phyloP scores from a whole-genome alignment of 2,113 vertebrate genomes.

The Dasyurus viverrinus region DNA sequence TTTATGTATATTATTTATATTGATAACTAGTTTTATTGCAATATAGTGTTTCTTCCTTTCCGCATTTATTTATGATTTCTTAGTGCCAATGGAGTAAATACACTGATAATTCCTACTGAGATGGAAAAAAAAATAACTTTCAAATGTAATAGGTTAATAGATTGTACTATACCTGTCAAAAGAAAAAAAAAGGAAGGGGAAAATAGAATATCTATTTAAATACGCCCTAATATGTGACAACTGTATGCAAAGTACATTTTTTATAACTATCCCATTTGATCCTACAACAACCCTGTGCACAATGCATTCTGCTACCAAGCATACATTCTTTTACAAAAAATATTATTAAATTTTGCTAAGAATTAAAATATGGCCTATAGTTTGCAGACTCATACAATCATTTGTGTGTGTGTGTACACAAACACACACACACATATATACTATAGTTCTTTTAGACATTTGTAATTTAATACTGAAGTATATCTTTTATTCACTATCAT shows the following conservation, averaged over 20 bases:
- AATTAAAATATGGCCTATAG: neutral
- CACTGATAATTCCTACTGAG: neutral
- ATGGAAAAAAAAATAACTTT: neutral
- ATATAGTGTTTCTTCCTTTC: neutral
- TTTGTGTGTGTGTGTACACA: too few species aligned
- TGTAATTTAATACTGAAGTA: too few species aligned
- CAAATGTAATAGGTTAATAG: neutral
- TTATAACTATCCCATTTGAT: neutral
- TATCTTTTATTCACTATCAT: too few species aligned
- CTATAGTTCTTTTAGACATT: too few species aligned
- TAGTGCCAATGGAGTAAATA: neutral
- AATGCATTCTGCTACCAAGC: neutral
- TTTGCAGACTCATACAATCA: neutral
- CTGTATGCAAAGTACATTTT: neutral
- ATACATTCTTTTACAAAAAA: neutral
- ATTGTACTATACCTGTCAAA: neutral
- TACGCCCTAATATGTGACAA: neutral
- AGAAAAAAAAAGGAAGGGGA: neutral
- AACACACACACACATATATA: too few species aligned
- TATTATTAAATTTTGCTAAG: neutral
- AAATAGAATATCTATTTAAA: neutral
- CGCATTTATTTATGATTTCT: neutral
- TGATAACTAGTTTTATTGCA: neutral
- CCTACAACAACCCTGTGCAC: neutral
- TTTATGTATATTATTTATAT: neutral